Evolutionary conservation across 2,113 vertebrate species (phyloP).

Genomic region (Struthio camelus): DNA sequence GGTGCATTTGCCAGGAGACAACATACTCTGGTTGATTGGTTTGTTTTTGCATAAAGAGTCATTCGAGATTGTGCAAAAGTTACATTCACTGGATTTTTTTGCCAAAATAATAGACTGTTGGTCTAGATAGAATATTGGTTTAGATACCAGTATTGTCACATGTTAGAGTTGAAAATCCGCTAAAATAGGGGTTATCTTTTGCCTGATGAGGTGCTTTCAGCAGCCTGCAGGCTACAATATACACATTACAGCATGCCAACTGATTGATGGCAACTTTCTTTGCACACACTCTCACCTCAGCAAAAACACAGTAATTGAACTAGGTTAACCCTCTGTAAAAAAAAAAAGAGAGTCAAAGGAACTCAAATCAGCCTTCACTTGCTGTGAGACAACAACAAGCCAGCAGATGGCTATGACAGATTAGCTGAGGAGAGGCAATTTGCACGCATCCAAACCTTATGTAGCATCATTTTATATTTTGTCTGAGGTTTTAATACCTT

Average conservation of each 20-base stretch:
- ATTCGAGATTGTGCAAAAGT: background rate
- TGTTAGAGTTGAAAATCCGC: background rate
- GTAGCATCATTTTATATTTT: background rate
- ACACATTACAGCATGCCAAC: background rate
- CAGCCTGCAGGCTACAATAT: background rate
- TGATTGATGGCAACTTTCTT: background rate
- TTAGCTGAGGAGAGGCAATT: background rate
- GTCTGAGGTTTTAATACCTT: conserved; percentile 29
- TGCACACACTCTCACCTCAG: background rate
- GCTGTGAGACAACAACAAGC: conserved; percentile 9
- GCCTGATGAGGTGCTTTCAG: background rate
- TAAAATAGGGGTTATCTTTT: background rate
- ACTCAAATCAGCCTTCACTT: background rate
- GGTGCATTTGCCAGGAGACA: background rate
- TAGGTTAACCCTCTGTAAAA: background rate
- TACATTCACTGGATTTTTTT: background rate
- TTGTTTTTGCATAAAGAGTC: background rate
- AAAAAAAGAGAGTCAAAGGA: background rate
- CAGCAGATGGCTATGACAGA: conserved; percentile 55
- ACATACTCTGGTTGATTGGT: background rate
- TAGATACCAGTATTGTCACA: background rate
- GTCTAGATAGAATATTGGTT: background rate
- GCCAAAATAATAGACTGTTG: background rate
- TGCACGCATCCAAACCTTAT: background rate
- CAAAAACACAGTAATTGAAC: background rate